Percentiles rank a stretch among this genome's conserved stretches.
phyloP scores from a whole-genome alignment of 2,113 vertebrate species.

The Eretmochelys imbricata region DNA sequence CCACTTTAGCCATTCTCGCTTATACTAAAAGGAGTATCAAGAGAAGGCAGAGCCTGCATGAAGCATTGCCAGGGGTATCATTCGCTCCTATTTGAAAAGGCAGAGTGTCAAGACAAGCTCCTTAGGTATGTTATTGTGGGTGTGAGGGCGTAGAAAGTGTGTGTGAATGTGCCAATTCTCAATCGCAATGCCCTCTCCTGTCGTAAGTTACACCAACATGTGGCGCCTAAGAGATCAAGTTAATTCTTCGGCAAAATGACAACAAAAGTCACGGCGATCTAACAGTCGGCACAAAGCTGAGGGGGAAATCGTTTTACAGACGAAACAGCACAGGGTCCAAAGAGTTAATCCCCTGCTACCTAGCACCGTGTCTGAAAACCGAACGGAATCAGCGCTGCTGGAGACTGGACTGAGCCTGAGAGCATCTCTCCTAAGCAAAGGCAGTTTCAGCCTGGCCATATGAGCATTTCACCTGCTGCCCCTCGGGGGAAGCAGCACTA shows the following conservation, averaged over 20 bases:
- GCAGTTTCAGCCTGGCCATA: neutral
- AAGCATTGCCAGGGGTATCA: neutral
- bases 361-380: neutral
- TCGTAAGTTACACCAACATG: neutral
- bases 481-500: neutral
- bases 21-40: neutral
- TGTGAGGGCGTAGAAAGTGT: neutral
- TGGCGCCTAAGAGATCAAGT: neutral
- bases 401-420: too few species aligned
- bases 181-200: neutral
- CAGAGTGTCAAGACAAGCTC: neutral
- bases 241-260: neutral
- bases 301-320: neutral
- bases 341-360: neutral
- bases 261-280: neutral
- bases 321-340: neutral
- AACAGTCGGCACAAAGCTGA: neutral
- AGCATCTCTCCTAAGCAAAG: neutral
- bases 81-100: neutral
- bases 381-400: neutral
- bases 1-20: neutral
- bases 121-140: neutral
- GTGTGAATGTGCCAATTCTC: neutral
- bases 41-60: neutral
- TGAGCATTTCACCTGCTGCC: neutral